Evolutionary conservation across 2,888 invertebrate genomes (phyloP).

Genomic region (Acanthosepion lycidas): DNA sequence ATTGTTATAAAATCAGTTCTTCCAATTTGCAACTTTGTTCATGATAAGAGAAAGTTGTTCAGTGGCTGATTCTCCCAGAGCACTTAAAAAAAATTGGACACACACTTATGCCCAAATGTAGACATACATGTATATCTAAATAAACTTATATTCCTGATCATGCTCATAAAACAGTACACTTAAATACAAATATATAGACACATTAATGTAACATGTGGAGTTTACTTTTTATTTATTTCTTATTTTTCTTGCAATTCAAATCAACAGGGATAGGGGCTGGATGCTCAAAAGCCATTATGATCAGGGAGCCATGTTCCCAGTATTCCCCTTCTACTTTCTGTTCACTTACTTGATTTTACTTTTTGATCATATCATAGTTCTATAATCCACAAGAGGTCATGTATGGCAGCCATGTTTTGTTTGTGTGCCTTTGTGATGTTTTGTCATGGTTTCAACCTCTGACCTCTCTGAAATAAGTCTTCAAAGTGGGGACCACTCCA

Average conservation of each 20-base stretch:
- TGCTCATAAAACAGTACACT: too few species aligned
- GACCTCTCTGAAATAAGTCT: background rate
- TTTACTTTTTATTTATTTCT: background rate
- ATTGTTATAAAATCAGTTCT: too few species aligned
- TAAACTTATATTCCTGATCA: too few species aligned
- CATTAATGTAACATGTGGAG: background rate
- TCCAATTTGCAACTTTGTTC: too few species aligned
- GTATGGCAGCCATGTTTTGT: constrained; percentile 9
- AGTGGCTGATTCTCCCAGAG: too few species aligned
- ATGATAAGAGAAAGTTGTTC: too few species aligned
- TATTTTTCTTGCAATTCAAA: background rate
- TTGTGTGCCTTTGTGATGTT: constrained; percentile 33
- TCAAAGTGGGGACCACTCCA: background rate
- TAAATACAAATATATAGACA: background rate
- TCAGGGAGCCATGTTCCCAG: too few species aligned
- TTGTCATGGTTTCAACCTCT: constrained; percentile 2
- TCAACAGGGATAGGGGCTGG: background rate
- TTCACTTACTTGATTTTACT: background rate
- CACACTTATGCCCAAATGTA: too few species aligned
- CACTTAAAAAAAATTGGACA: too few species aligned
- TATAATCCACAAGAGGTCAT: constrained; percentile 33
- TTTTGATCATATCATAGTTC: constrained; percentile 9
- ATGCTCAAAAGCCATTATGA: background rate
- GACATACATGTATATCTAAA: too few species aligned
- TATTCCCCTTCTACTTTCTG: background rate